Evolutionary conservation across 1,140 invertebrate genomes (phyloP).

Genomic region (Magallana gigas): DNA sequence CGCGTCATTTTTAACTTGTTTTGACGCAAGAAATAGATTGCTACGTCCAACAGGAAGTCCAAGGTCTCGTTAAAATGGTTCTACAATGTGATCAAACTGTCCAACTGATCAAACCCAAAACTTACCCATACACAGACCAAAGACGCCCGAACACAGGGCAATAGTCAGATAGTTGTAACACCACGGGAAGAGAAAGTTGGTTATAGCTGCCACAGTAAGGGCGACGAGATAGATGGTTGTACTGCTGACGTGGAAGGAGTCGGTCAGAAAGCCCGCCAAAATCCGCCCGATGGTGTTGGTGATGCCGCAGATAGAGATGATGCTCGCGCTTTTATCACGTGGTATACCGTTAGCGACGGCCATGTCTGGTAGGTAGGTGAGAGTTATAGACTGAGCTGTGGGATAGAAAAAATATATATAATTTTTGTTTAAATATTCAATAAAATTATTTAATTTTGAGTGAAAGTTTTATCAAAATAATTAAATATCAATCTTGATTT

Average conservation of each 20-base stretch:
- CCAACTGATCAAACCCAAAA: neutral
- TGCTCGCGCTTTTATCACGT: constrained; percentile 58
- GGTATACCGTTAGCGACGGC: constrained; percentile 64
- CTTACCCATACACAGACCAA: constrained; percentile 76
- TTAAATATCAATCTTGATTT: too few relatives aligned
- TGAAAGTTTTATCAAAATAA: too few relatives aligned
- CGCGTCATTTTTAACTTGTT: too few relatives aligned
- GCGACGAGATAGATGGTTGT: constrained; percentile 65
- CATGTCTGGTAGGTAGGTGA: constrained; percentile 74
- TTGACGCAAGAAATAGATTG: too few relatives aligned
- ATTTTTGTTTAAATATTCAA: neutral
- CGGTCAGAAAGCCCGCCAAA: constrained; percentile 67
- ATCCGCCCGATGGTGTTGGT: constrained; percentile 69
- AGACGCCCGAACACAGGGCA: constrained; percentile 58
- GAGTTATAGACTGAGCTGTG: constrained; percentile 69
- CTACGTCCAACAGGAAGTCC: too few relatives aligned
- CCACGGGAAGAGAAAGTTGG: constrained; percentile 65
- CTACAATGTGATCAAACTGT: too few relatives aligned
- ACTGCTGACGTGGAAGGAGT: constrained; percentile 64
- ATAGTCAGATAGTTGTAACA: constrained; percentile 60
- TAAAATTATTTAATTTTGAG: too few relatives aligned
- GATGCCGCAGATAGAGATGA: constrained; percentile 73
- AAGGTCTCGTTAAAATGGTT: too few relatives aligned
- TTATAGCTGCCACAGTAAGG: constrained; percentile 61
- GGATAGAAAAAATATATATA: constrained; percentile 1